Evolutionary conservation across 2,797 vertebrate genomes (phyloP), one percentile per base, ranked within the genome.

Genomic region (Neoniphon sammara): DNA sequence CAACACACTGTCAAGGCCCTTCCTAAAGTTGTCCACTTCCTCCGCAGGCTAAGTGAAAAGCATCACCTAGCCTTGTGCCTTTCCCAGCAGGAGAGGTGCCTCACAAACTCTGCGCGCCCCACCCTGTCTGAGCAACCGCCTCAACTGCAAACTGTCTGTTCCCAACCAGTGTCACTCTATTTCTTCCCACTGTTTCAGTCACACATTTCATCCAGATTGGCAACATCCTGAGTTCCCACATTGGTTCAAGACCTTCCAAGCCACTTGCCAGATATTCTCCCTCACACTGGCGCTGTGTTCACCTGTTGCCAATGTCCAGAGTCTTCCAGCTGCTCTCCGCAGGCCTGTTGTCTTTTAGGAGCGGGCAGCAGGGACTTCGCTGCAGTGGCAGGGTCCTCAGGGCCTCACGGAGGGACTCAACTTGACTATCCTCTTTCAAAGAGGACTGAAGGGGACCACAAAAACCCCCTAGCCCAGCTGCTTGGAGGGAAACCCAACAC

Each of bases 361-460:
- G 5, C 66, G 76, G 64, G 44, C 59, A 68, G 73, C 55, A 64
- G 71, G 59, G 77, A 75, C 55, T 15, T 55, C 73, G 64, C 83
- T 68, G 69, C 82, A 70, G 71, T 55, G 68, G 66, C 64, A 46
- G 78, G 82, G 78, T 90, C 79, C 81, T 80, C 67, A 23, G 85
- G 85, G 88, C 88, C 90, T 87, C 81, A 82, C 52, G 83, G 85
- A 84, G 70, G 74, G 80, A 85, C 88, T 85, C 57, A 42, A 66
- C 73, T 77, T 60, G 70, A 83, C 87, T 88, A 88, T 94, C 87
- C 69, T 66, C 87, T 94, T 93, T 92, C 87, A 94, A 88, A 89
- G 86, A 83, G 31, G 71, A 84, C 67, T 72, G 79, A 86, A 89
- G 63, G 86, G 70, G 85, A 89, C 80, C 75, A 81, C 74, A 82